These are phyloP conservation scores for Peromyscus californicus DNA, from an alignment of 2,113 vertebrate genomes.

Conservation along the genomic window DNA sequence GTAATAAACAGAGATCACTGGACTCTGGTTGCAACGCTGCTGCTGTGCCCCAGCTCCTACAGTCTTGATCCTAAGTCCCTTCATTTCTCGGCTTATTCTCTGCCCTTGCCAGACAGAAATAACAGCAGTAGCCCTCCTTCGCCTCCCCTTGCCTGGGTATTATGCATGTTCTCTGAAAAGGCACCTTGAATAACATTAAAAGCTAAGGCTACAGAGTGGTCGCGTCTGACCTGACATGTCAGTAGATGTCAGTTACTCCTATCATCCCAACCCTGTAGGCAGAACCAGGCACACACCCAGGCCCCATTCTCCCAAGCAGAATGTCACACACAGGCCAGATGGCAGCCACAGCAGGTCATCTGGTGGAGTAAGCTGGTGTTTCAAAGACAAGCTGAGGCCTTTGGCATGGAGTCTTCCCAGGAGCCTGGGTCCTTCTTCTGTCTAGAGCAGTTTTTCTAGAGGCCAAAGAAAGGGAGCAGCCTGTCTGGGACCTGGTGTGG, in stretches of 20 bases:
- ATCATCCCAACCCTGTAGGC: slow-evolving; percentile 32
- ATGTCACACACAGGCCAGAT: slow-evolving; percentile 65
- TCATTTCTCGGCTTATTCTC: not conserved
- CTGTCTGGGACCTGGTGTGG: not conserved
- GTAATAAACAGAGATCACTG: not conserved
- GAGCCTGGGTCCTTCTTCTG: slow-evolving; percentile 51
- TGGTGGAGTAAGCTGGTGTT: slow-evolving; percentile 48
- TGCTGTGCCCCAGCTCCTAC: not conserved
- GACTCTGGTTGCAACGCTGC: not conserved
- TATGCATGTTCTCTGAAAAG: not conserved
- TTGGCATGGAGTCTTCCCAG: slow-evolving; percentile 37
- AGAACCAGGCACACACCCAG: slow-evolving; percentile 69
- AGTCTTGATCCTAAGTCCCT: not conserved
- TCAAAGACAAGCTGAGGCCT: slow-evolving; percentile 65
- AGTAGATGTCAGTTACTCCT: slow-evolving; percentile 48
- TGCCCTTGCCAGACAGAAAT: not conserved
- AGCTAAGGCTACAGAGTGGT: not conserved
- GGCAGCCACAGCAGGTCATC: slow-evolving; percentile 76
- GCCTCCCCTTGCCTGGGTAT: not conserved
- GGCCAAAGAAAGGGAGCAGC: not conserved
- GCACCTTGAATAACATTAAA: not conserved
- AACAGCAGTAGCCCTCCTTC: not conserved
- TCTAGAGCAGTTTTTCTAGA: slow-evolving; percentile 46
- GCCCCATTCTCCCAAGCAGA: slow-evolving; percentile 63
- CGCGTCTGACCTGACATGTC: not conserved